A percentile compares a stretch with the other conserved stretches of the same genome.
phyloP scores from a whole-genome alignment of 2,113 vertebrate species.

The Onychostruthus taczanowskii region DNA sequence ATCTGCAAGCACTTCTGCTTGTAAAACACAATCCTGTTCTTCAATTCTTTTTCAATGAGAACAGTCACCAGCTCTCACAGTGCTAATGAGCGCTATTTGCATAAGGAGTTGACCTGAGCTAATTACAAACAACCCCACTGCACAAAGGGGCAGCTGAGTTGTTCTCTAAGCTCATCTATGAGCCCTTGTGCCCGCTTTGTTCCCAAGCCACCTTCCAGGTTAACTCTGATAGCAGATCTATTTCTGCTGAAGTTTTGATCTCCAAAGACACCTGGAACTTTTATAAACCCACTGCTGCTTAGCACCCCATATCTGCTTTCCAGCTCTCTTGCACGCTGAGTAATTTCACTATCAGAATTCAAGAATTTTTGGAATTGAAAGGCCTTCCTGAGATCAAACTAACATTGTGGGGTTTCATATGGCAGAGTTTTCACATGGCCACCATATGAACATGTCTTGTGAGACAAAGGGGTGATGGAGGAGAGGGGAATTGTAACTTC shows the following conservation, averaged over 20 bases:
- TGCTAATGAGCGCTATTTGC: neutral
- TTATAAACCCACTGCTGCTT: neutral
- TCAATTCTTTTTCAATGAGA: neutral
- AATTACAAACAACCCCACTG: neutral
- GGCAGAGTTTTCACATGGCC: neutral
- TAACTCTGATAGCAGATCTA: neutral
- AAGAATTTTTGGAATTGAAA: neutral
- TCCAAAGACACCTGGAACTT: neutral
- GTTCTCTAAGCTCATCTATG: accelerated
- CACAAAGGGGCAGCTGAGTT: neutral
- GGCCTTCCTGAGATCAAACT: neutral
- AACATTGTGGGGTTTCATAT: neutral
- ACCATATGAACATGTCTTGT: neutral
- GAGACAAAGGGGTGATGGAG: neutral
- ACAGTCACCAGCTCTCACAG: neutral
- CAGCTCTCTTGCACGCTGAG: neutral
- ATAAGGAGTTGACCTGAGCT: neutral
- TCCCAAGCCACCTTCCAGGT: neutral
- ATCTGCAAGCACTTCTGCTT: neutral
- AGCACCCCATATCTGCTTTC: neutral
- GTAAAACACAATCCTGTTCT: neutral
- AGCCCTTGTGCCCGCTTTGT: neutral
- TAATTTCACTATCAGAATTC: neutral
- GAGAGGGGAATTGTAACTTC: neutral
- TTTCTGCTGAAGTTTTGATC: neutral